phyloP scores from a whole-genome alignment of 2,888 invertebrate species.

The Abrostola triplasia region DNA sequence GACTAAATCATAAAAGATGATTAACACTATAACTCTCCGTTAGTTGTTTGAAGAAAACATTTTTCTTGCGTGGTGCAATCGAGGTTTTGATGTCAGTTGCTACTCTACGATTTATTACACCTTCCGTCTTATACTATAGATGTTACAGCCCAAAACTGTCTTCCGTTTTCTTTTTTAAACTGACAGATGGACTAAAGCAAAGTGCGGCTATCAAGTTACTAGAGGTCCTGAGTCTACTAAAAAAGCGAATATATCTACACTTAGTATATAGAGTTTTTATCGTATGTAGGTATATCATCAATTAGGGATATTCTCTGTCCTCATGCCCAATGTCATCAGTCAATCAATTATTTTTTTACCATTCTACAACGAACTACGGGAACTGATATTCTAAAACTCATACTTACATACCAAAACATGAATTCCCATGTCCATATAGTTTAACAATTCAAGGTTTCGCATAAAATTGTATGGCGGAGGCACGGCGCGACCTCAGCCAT shows the following conservation, averaged over 20 bases:
- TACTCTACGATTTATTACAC: conserved; percentile 4
- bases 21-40: conserved; percentile 26
- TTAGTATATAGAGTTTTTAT: too few relatives aligned
- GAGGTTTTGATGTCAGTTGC: conserved; percentile 17
- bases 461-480: conserved; percentile 59
- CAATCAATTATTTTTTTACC: too few relatives aligned
- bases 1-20: conserved; percentile 35
- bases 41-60: conserved; percentile 16
- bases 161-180: too few relatives aligned
- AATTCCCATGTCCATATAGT: conserved; percentile 38
- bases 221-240: too few relatives aligned
- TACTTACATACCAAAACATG: conserved; percentile 12
- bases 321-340: too few relatives aligned
- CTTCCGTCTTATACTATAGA: background rate
- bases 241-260: too few relatives aligned
- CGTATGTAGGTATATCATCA: too few relatives aligned
- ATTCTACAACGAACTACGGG: too few relatives aligned
- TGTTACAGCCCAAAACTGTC: background rate
- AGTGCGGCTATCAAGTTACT: too few relatives aligned
- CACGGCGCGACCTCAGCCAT: conserved; percentile 58
- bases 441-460: conserved; percentile 50
- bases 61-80: conserved; percentile 11
- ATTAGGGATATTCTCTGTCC: too few relatives aligned
- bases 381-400: conserved; percentile 35
- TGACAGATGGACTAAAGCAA: too few relatives aligned